phyloP scores from a whole-genome alignment of 2,888 invertebrate genomes.

The Laspeyria flexula region DNA sequence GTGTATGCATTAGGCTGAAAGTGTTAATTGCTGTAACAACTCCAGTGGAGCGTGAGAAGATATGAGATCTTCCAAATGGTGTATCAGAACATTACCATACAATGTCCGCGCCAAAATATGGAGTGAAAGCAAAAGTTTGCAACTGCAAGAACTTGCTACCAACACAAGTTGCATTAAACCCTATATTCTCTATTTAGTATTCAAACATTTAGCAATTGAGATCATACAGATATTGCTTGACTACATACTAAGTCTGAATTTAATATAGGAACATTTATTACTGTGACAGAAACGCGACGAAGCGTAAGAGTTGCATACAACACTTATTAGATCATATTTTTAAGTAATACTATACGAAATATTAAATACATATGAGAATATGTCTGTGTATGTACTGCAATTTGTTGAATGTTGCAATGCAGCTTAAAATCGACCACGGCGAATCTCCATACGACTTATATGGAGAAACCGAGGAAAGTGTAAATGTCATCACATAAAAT shows the following conservation, averaged over 20 bases:
- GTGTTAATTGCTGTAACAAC: conserved; percentile 64
- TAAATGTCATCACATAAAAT: conserved; percentile 12
- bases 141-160: conserved; percentile 34
- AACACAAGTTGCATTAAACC: conserved; percentile 44
- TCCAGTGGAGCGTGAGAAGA: conserved; percentile 68
- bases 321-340: conserved; percentile 9
- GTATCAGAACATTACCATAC: conserved; percentile 65
- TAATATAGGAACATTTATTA: conserved; percentile 19
- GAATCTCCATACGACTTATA: conserved; percentile 13
- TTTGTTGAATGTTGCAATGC: conserved; percentile 19
- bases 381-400: neutral
- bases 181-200: conserved; percentile 59
- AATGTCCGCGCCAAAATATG: conserved; percentile 62
- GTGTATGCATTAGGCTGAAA: conserved; percentile 45
- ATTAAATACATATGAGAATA: neutral
- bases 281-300: conserved; percentile 35
- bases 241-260: conserved; percentile 33
- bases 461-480: conserved; percentile 30
- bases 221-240: conserved; percentile 43
- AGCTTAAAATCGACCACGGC: conserved; percentile 2
- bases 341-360: conserved; percentile 1
- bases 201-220: conserved; percentile 63
- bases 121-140: conserved; percentile 61
- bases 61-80: conserved; percentile 58
- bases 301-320: conserved; percentile 21